These are phyloP conservation scores for Helicoverpa armigera DNA, from an alignment of 1,140 invertebrate genomes.

Conservation along the genomic window DNA sequence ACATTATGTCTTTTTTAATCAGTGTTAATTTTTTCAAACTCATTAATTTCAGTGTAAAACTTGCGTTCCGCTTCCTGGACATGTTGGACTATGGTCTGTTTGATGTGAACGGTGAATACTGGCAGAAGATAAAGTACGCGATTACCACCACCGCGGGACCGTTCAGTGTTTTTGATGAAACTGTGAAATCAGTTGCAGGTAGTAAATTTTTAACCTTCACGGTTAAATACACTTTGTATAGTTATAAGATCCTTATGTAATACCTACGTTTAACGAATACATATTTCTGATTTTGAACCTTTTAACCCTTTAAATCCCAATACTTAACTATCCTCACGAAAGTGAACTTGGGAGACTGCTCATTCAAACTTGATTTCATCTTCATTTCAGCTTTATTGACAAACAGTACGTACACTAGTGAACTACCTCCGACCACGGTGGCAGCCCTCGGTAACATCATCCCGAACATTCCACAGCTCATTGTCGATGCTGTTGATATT, in stretches of 20 bases:
- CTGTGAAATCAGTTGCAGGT: slow-evolving; percentile 62
- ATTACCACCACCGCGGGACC: slow-evolving; percentile 62
- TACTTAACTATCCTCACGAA: too few relatives aligned
- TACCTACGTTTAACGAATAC: too few relatives aligned
- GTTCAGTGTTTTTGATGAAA: slow-evolving; percentile 66
- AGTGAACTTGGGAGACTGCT: too few relatives aligned
- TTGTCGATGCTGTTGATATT: slow-evolving; percentile 69
- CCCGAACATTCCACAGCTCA: slow-evolving; percentile 68
- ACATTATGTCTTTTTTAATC: too few relatives aligned
- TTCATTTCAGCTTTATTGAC: slow-evolving; percentile 62
- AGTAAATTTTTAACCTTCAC: not conserved
- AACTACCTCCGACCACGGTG: slow-evolving; percentile 66
- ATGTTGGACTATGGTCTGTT: slow-evolving; percentile 73
- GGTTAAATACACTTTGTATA: too few relatives aligned
- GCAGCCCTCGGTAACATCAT: slow-evolving; percentile 60
- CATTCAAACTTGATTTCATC: not conserved
- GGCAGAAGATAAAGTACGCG: slow-evolving; percentile 73
- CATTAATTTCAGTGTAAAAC: slow-evolving; percentile 69
- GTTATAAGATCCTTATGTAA: too few relatives aligned
- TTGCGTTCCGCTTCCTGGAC: slow-evolving; percentile 71
- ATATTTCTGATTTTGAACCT: too few relatives aligned
- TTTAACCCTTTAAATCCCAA: too few relatives aligned
- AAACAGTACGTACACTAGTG: slow-evolving; percentile 51
- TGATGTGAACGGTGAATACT: slow-evolving; percentile 64
- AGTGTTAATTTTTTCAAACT: not conserved